A percentile compares a stretch with the other conserved stretches of the same genome.
phyloP scores from a whole-genome alignment of 2,888 invertebrate genomes.

The Andrena marginata region DNA sequence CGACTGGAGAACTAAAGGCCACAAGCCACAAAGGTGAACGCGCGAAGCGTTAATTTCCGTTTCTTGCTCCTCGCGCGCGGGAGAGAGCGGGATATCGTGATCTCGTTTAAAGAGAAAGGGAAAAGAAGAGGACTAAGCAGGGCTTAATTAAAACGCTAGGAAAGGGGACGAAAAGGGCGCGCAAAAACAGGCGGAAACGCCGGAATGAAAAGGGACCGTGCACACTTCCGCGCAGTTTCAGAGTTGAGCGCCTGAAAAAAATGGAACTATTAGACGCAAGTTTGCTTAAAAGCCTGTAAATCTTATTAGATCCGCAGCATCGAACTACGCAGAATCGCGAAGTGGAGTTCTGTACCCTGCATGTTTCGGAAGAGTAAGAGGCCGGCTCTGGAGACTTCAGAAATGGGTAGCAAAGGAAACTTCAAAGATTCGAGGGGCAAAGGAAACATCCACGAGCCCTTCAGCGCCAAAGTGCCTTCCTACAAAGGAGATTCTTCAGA shows the following conservation, averaged over 20 bases:
- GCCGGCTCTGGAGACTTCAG: neutral
- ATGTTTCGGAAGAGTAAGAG: neutral
- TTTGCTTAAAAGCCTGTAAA: neutral
- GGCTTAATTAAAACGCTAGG: constrained; percentile 52
- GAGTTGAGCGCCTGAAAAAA: neutral
- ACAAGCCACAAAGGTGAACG: constrained; percentile 23
- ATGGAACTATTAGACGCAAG: constrained; percentile 18
- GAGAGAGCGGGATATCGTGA: constrained; percentile 25
- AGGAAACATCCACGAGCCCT: neutral
- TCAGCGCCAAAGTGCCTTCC: neutral
- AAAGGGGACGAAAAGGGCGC: neutral
- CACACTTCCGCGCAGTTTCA: neutral
- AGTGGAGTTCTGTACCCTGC: neutral
- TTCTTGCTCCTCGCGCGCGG: constrained; percentile 24
- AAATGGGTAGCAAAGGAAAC: neutral
- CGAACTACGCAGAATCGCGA: no score
- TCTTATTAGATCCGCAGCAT: no score
- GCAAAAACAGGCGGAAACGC: neutral
- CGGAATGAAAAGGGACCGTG: neutral
- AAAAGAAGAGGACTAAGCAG: constrained; percentile 2
- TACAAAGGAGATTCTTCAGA: neutral
- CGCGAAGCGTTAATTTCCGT: constrained; percentile 49
- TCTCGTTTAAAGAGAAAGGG: constrained; percentile 35
- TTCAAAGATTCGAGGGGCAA: neutral
- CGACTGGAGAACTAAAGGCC: constrained; percentile 1